Evolutionary conservation across 2,797 vertebrate species (phyloP).

Genomic region (Microctenopoma steveboyesi): DNA sequence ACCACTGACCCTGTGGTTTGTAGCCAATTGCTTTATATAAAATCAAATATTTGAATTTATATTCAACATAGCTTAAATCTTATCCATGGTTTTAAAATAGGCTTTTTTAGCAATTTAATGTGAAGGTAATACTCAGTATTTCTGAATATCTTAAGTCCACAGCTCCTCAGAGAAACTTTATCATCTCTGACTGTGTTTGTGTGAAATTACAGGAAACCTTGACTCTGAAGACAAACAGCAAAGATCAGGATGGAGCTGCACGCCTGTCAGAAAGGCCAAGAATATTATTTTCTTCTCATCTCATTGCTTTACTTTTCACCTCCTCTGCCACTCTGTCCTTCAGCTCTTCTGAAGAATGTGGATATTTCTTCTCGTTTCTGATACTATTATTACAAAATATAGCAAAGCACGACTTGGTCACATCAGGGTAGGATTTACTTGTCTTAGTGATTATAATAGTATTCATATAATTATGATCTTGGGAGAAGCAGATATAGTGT

Average conservation of each 20-base stretch:
- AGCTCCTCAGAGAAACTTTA: not conserved
- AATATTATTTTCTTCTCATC: conserved; percentile 20
- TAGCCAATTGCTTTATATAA: too few relatives aligned
- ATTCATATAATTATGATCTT: not conserved
- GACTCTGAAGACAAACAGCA: conserved; percentile 14
- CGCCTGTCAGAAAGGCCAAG: not conserved
- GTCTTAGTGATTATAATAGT: not conserved
- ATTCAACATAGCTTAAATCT: not conserved
- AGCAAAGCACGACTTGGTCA: not conserved
- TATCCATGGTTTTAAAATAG: not conserved
- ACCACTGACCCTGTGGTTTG: too few relatives aligned
- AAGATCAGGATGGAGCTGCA: conserved; percentile 1
- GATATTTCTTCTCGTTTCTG: conserved; percentile 3
- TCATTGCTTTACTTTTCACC: not conserved
- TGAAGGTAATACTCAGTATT: not conserved
- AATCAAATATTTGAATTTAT: not conserved
- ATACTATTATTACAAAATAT: not conserved
- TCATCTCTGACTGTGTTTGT: conserved; percentile 2
- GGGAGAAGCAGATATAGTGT: too few relatives aligned
- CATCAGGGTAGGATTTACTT: conserved; percentile 10
- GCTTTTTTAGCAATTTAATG: not conserved
- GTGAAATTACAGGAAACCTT: conserved; percentile 31
- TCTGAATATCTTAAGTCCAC: conserved; percentile 2
- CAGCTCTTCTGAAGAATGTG: not conserved
- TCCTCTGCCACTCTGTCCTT: not conserved